phyloP scores from a whole-genome alignment of 2,797 vertebrate species.

The Oophaga sylvatica region DNA sequence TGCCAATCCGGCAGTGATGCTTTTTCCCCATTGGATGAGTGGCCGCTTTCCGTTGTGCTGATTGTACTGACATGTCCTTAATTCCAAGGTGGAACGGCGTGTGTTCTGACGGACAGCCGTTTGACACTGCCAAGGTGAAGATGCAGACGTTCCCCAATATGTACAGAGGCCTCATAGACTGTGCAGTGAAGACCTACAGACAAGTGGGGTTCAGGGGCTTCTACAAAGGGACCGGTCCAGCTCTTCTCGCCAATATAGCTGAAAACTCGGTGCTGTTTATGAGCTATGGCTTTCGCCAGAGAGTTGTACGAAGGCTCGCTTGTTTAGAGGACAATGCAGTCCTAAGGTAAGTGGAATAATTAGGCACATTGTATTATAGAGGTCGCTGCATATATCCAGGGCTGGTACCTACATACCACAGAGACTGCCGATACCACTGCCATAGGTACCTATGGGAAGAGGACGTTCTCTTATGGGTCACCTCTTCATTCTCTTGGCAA shows the following conservation, averaged over 20 bases:
- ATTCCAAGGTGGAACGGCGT: slow-evolving; percentile 85
- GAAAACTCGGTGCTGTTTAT: slow-evolving; percentile 93
- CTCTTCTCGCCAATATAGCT: slow-evolving; percentile 84
- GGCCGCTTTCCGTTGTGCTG: background rate
- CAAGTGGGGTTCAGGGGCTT: slow-evolving; percentile 84
- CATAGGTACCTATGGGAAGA: no score
- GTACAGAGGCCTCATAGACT: slow-evolving; percentile 85
- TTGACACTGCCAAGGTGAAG: slow-evolving; percentile 92
- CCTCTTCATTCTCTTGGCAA: no score
- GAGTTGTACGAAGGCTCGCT: slow-evolving; percentile 77
- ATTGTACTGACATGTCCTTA: background rate
- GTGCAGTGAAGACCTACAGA: slow-evolving; percentile 81
- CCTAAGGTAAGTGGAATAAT: slow-evolving; percentile 79
- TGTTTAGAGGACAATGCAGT: slow-evolving; percentile 76
- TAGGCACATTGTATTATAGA: background rate
- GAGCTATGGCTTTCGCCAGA: slow-evolving; percentile 91
- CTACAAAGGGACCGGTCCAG: slow-evolving; percentile 86
- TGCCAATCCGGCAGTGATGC: no score
- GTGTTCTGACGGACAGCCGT: slow-evolving; percentile 88
- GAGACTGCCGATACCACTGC: no score
- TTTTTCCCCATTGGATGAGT: no score
- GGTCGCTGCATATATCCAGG: no score
- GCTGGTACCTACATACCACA: no score
- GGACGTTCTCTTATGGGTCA: no score
- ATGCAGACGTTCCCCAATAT: slow-evolving; percentile 90